phyloP scores from a whole-genome alignment of 2,888 invertebrate genomes.

The Oasisia sp. region DNA sequence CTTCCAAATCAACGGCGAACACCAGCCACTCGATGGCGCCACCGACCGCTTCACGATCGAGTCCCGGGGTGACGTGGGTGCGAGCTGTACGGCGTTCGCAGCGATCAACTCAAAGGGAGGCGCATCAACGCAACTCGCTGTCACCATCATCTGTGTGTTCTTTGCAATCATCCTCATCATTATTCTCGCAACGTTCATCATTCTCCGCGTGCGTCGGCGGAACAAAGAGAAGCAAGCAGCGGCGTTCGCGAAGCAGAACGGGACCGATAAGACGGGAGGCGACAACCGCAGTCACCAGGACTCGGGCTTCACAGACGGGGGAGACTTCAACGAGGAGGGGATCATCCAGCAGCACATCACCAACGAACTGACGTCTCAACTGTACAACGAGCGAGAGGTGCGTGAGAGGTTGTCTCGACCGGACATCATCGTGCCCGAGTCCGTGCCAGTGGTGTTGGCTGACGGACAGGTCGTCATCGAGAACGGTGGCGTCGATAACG shows the following conservation, averaged over 20 bases:
- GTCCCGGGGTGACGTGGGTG: constrained; percentile 42
- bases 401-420: constrained; percentile 78
- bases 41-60: constrained; percentile 69
- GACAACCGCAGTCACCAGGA: constrained; percentile 44
- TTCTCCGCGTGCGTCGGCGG: constrained; percentile 79
- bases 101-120: constrained; percentile 19
- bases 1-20: constrained; percentile 87
- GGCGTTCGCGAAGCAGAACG: constrained; percentile 59
- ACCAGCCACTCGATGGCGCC: constrained; percentile 89
- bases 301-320: constrained; percentile 54
- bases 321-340: constrained; percentile 53
- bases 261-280: constrained; percentile 66
- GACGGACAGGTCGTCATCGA: constrained; percentile 60
- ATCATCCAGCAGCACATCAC: constrained; percentile 77
- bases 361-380: constrained; percentile 87
- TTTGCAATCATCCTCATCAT: constrained; percentile 76
- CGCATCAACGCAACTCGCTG: constrained; percentile 79
- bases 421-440: constrained; percentile 90
- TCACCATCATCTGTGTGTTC: constrained; percentile 92
- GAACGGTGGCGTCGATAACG: constrained; percentile 40
- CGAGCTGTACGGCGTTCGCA: constrained; percentile 13
- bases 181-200: constrained; percentile 74
- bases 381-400: constrained; percentile 83
- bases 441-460: constrained; percentile 45
- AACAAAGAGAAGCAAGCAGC: constrained; percentile 76